Base-by-base conservation (phyloP, 1,140 invertebrate species). In the Laodelphax striatellus region DNA sequence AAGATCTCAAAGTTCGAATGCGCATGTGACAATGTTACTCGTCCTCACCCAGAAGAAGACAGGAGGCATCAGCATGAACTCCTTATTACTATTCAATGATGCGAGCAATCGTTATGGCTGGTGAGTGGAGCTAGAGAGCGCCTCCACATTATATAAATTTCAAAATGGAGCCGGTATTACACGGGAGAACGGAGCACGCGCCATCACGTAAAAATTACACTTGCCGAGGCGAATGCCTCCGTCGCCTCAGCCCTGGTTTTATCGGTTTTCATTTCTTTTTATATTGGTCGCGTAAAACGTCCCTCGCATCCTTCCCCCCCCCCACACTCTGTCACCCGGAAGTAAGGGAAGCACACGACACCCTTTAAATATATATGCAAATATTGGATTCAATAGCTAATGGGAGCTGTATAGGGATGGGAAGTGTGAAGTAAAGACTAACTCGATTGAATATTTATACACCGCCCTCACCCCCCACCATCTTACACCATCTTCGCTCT, bases 221-320 rank as follows among this genome's bases (percentile, higher is more conserved):
- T 44, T 41, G 22, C 55, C 10, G 22, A 58, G 42, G 44, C 52
- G 46, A 58, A 21, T 28, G 17, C 31, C 22, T 31, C 19, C 19
- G 13, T 52, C 52, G 28, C 46, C 44, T 58, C 34, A 38, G 34
- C 57, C 52, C 58, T 60, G 38, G 28, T 22, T 61, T 61, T 61
- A 61, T 61, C 38, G 60, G 52, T 61, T 61, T 61, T 61, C 60
- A 61, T 61, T 61, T 61, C 60, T 61, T 61, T 61, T 61, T 61
- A 61, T 61, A 61, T 57, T 52, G 54, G 43, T n/a, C 41, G 28
- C 60, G 53, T 61, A 61, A 61, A 61, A 17, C 53, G 24, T 38
- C 17, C 42, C 60, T 10, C 53, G 13, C 54, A 19, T 31, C 52
- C 22, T 44, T 8, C 34, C 17, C 2, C 14, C 34, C 17, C 2